Conservation (phyloP, 2,888 invertebrate species). For the Portevinia maculata region DNA sequence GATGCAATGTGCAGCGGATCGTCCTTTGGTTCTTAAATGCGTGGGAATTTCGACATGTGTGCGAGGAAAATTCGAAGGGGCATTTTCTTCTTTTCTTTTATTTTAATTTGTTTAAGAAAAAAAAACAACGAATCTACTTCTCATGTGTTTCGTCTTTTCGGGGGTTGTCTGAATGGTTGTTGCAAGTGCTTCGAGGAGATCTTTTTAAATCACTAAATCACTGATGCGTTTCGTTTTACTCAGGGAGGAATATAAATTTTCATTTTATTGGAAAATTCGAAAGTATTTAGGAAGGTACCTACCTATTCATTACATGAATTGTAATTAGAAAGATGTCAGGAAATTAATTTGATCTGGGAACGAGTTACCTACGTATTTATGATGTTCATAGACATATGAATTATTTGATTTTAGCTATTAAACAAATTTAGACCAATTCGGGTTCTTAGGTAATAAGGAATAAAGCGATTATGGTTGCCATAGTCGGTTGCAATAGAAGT, state of each 20-base stretch:
- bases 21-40: conserved; percentile 66
- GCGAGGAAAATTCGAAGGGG: conserved; percentile 70
- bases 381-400: too few species aligned
- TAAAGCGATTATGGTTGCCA: too few species aligned
- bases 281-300: conserved; percentile 7
- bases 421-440: too few species aligned
- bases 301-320: conserved; percentile 35
- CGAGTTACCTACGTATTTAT: not conserved
- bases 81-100: conserved; percentile 61
- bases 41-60: conserved; percentile 75
- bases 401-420: too few species aligned
- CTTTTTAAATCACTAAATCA: conserved; percentile 64
- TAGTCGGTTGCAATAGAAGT: too few species aligned
- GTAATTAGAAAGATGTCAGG: conserved; percentile 43
- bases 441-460: too few species aligned
- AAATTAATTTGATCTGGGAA: not conserved
- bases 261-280: conserved; percentile 33
- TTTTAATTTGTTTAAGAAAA: conserved; percentile 42
- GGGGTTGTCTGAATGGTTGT: conserved; percentile 11
- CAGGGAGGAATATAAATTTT: conserved; percentile 49
- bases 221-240: conserved; percentile 54
- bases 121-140: conserved; percentile 44
- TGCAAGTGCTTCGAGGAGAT: conserved; percentile 63
- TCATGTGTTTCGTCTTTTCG: conserved; percentile 59
- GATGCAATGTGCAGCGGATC: conserved; percentile 71